Conservation (phyloP, 2,888 invertebrate genomes). For the Ennomos fuscantarius region DNA sequence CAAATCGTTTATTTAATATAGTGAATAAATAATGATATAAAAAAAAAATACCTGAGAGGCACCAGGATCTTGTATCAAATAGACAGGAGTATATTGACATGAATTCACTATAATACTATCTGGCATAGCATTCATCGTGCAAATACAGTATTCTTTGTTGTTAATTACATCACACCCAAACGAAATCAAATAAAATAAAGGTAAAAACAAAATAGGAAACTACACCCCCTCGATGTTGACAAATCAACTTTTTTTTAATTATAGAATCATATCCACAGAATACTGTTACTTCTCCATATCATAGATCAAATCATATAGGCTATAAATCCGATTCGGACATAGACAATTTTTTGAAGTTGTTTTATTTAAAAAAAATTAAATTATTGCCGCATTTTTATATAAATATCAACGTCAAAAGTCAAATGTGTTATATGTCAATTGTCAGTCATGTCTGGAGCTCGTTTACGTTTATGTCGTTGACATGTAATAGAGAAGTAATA, state of each 20-base stretch:
- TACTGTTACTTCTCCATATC: too few species aligned
- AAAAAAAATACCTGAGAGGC: conserved; percentile 69
- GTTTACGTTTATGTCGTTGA: too few species aligned
- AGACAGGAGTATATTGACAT: conserved; percentile 78
- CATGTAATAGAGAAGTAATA: too few species aligned
- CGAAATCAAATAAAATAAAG: conserved; percentile 36
- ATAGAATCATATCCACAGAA: not conserved
- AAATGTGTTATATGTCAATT: too few species aligned
- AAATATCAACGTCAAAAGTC: too few species aligned
- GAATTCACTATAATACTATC: conserved; percentile 72
- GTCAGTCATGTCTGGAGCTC: too few species aligned
- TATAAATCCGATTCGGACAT: conserved; percentile 1
- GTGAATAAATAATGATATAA: conserved; percentile 40
- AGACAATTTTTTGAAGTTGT: too few species aligned
- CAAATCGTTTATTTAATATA: not conserved
- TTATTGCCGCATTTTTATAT: too few species aligned
- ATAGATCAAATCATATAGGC: too few species aligned
- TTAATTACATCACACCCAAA: conserved; percentile 51
- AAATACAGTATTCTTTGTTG: conserved; percentile 44
- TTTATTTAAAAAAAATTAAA: too few species aligned
- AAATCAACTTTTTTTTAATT: conserved; percentile 33
- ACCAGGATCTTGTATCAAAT: conserved; percentile 74
- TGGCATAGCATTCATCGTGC: conserved; percentile 65
- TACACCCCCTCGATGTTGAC: conserved; percentile 45
- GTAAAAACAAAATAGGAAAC: conserved; percentile 43